A percentile compares a stretch with the other conserved stretches of the same genome.
phyloP scores from a whole-genome alignment of 2,113 vertebrate species.

The Mustela nigripes region DNA sequence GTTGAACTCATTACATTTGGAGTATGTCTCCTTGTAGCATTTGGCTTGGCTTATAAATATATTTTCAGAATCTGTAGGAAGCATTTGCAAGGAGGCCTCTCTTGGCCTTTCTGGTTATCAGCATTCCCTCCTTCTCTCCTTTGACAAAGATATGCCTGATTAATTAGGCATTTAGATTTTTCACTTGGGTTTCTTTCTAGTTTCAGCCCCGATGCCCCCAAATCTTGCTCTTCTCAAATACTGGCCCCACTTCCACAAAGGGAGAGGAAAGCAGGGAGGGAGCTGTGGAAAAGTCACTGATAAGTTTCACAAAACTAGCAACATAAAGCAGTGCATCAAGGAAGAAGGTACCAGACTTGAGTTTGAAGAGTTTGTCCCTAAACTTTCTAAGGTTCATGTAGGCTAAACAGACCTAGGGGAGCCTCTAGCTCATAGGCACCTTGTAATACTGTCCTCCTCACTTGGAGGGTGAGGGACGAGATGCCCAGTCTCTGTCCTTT shows the following conservation, averaged over 20 bases:
- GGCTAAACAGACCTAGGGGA: neutral
- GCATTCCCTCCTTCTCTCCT: neutral
- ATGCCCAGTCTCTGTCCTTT: neutral
- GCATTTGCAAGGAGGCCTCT: slow-evolving; percentile 26
- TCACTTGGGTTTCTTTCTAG: neutral
- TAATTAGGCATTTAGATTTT: neutral
- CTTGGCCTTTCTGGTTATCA: slow-evolving; percentile 1
- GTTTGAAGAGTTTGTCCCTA: neutral
- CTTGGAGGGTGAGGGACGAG: neutral
- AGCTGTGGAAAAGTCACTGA: neutral
- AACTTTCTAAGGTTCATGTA: neutral
- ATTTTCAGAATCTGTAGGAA: slow-evolving; percentile 80
- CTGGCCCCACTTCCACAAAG: neutral
- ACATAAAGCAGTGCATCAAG: neutral
- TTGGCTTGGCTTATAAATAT: slow-evolving; percentile 79
- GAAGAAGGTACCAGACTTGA: neutral
- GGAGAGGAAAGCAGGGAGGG: neutral
- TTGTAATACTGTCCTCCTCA: neutral
- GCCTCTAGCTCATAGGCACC: neutral
- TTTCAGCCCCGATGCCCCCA: neutral
- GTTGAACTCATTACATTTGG: slow-evolving; percentile 85
- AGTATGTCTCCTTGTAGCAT: slow-evolving; percentile 82
- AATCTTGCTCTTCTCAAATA: neutral
- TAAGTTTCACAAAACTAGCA: neutral
- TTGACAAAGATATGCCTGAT: neutral